phyloP scores from a whole-genome alignment of 2,113 vertebrate species.

The Microtus ochrogaster region DNA sequence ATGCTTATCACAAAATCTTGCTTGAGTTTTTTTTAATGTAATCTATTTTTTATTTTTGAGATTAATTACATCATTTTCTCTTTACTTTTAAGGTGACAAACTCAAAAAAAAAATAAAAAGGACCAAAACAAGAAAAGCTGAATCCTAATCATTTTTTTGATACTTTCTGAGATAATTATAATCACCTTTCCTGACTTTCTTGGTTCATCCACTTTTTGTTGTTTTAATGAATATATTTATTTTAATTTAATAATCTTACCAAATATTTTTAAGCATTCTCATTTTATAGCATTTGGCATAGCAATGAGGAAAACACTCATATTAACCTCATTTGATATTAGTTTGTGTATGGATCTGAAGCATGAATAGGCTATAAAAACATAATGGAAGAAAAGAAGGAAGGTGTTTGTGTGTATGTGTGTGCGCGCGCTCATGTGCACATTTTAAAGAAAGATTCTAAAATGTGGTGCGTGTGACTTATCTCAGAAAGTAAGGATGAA shows the following conservation, averaged over 20 bases:
- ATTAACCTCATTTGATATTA: background rate
- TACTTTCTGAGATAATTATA: background rate
- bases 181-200: background rate
- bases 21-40: background rate
- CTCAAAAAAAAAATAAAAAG: background rate
- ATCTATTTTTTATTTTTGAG: background rate
- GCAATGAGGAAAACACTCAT: too few relatives aligned
- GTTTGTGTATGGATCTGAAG: background rate
- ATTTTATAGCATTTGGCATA: background rate
- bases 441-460: background rate
- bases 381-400: background rate
- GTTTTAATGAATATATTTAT: background rate
- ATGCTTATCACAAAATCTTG: background rate
- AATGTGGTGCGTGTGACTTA: background rate
- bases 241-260: background rate
- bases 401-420: background rate
- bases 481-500: background rate
- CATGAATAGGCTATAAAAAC: background rate
- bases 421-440: background rate
- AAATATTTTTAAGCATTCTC: background rate
- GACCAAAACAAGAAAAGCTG: background rate
- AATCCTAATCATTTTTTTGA: background rate
- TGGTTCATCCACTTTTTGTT: background rate
- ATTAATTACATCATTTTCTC: background rate
- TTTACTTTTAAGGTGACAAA: background rate